These are phyloP conservation scores for Esox masquinongy DNA, from an alignment of 2,797 vertebrate species.

Conservation along the genomic window DNA sequence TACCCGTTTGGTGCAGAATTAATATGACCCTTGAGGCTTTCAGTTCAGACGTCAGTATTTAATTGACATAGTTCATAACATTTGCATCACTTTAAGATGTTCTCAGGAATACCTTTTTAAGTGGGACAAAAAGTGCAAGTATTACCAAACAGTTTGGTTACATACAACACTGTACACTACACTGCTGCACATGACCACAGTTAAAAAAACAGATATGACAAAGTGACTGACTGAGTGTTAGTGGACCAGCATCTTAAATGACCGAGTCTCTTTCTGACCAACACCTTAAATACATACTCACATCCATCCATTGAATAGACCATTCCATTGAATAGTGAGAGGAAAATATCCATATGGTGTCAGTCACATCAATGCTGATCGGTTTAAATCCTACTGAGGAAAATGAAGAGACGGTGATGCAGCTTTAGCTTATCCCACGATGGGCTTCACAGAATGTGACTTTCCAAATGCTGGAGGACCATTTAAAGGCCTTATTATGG, in stretches of 20 bases:
- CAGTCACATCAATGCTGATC: slow-evolving; percentile 12
- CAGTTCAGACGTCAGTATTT: slow-evolving; percentile 75
- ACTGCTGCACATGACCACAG: slow-evolving; percentile 79
- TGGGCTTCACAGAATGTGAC: neutral
- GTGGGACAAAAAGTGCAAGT: slow-evolving; percentile 80
- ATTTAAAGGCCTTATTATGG: neutral
- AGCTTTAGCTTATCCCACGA: neutral
- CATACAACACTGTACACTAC: slow-evolving; percentile 79
- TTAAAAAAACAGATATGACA: slow-evolving; percentile 75
- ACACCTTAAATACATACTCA: slow-evolving; percentile 73
- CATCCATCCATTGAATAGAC: slow-evolving; percentile 64
- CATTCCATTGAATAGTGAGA: slow-evolving; percentile 52
- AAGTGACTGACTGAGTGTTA: slow-evolving; percentile 73
- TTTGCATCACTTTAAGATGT: slow-evolving; percentile 71
- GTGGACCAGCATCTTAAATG: no score
- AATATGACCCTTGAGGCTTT: slow-evolving; percentile 23
- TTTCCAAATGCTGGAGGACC: neutral
- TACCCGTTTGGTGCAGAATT: slow-evolving; percentile 21
- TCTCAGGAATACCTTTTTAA: slow-evolving; percentile 62
- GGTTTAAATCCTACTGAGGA: slow-evolving; percentile 48
- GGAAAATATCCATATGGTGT: slow-evolving; percentile 39
- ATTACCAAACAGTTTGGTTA: slow-evolving; percentile 79
- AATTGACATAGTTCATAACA: slow-evolving; percentile 79
- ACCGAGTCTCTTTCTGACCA: slow-evolving; percentile 71
- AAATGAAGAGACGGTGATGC: neutral